phyloP scores from a whole-genome alignment of 2,113 vertebrate genomes.

The Campylomormyrus numenius region DNA sequence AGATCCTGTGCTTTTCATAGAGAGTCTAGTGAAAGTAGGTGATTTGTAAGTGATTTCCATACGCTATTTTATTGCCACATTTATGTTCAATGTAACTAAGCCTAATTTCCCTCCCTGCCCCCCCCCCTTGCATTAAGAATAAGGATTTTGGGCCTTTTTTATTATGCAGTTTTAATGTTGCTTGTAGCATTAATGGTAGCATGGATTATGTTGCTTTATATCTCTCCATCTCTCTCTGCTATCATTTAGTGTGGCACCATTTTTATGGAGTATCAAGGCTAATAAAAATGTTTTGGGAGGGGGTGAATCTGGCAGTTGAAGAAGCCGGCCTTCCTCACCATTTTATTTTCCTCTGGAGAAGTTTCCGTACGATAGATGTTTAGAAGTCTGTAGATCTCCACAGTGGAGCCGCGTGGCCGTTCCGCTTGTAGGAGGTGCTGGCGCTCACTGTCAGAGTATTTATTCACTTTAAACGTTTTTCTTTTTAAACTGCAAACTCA shows the following conservation, averaged over 20 bases:
- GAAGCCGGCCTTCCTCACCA: background rate
- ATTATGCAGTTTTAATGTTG: background rate
- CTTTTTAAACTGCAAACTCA: background rate
- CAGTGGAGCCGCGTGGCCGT: background rate
- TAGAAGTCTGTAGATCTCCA: background rate
- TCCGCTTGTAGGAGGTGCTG: background rate
- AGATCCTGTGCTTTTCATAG: conserved; percentile 1
- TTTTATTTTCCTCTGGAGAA: background rate
- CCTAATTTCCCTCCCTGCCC: background rate
- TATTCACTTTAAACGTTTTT: background rate
- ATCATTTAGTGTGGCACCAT: background rate
- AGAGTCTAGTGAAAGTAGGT: background rate
- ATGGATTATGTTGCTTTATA: background rate
- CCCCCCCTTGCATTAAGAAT: background rate
- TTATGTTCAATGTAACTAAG: background rate
- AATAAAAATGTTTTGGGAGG: background rate
- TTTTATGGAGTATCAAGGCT: background rate
- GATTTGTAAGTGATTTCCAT: background rate
- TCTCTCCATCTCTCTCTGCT: background rate
- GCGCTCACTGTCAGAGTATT: background rate
- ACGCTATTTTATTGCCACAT: background rate
- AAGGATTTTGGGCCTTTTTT: background rate
- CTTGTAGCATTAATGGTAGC: background rate
- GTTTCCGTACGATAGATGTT: background rate
- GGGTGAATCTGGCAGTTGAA: background rate